Evolutionary conservation across 2,797 vertebrate species (phyloP).

Genomic region (Emys orbicularis): DNA sequence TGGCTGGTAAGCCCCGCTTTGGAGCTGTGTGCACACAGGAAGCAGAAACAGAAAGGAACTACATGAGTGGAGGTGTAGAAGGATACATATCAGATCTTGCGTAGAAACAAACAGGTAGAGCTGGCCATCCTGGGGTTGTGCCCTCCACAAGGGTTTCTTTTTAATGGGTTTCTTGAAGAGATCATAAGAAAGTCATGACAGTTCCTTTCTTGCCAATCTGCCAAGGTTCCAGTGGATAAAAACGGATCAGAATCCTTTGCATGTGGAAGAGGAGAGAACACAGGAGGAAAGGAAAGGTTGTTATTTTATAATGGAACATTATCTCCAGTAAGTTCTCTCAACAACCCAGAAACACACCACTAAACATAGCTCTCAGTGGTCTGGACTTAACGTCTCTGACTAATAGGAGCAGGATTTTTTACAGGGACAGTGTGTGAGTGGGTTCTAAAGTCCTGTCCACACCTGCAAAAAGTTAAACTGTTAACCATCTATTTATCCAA

Average conservation of each 20-base stretch:
- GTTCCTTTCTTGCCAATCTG: constrained; percentile 96
- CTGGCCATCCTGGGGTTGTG: constrained; percentile 9
- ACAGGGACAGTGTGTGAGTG: not conserved
- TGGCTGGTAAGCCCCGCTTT: not conserved
- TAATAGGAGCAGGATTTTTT: not conserved
- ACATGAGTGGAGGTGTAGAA: not conserved
- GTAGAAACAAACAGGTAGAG: not conserved
- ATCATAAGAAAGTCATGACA: constrained; percentile 92
- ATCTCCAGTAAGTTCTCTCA: not conserved
- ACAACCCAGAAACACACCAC: not conserved
- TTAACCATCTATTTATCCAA: not conserved
- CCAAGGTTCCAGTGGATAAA: constrained; percentile 89
- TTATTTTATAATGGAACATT: not conserved
- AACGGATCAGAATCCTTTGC: constrained; percentile 89
- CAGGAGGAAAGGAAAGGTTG: not conserved
- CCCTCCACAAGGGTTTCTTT: not conserved
- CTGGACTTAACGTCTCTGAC: not conserved
- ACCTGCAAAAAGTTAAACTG: not conserved
- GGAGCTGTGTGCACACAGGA: not conserved
- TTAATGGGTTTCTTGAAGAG: rapidly evolving
- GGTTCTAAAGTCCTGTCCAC: not conserved
- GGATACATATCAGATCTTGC: constrained; percentile 24
- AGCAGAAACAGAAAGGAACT: constrained; percentile 18
- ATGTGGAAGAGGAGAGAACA: not conserved
- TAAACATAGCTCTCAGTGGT: not conserved